A percentile compares a stretch with the other conserved stretches of the same genome.
Conservation (phyloP, 2,797 vertebrate genomes). For the Perodicticus potto region DNA sequence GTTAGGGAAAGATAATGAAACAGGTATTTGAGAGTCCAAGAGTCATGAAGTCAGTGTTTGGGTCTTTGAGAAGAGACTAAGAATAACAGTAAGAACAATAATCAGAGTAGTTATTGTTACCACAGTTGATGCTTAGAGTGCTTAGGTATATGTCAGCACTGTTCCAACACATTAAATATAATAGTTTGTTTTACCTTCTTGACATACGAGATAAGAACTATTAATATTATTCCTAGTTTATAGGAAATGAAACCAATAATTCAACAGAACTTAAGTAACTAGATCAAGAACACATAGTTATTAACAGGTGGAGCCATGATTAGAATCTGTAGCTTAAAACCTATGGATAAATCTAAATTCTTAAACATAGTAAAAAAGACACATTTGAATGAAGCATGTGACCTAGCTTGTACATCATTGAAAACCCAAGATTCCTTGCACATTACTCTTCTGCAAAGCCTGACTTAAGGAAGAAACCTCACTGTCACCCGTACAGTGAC, state of each 20-base stretch:
- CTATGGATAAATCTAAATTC: slow-evolving; percentile 27
- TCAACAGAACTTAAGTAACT: background rate
- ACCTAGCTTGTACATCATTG: background rate
- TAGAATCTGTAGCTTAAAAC: slow-evolving; percentile 1
- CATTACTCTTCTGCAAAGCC: background rate
- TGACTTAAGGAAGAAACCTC: background rate
- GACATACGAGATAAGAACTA: background rate
- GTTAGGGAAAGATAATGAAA: background rate
- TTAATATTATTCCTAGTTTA: background rate
- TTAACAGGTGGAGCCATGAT: background rate
- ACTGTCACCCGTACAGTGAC: background rate
- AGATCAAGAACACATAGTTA: background rate
- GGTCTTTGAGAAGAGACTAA: background rate
- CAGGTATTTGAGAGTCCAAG: background rate
- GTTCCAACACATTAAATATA: background rate
- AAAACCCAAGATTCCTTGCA: background rate
- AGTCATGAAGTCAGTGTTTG: background rate
- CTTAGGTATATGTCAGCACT: background rate
- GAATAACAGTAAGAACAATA: background rate
- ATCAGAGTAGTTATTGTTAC: background rate
- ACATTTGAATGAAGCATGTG: background rate
- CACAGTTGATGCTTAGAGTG: background rate
- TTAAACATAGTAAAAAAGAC: background rate
- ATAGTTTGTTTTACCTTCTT: background rate
- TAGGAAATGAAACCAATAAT: background rate